Base-by-base conservation (phyloP, 2,797 vertebrate species). In the Lateolabrax maculatus region DNA sequence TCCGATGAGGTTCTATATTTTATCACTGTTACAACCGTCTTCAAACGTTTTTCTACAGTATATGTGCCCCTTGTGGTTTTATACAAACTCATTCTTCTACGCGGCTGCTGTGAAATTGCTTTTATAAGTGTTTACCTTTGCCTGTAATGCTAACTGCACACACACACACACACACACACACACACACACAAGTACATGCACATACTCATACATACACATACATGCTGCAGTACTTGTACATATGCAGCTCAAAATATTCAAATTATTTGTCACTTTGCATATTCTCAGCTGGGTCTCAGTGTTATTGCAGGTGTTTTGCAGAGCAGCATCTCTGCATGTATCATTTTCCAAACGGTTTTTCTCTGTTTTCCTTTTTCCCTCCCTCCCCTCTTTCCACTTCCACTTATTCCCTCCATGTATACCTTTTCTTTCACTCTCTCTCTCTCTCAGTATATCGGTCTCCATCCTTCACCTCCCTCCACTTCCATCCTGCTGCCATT, bases 31-130 rank as follows among this genome's bases (percentile, higher is more conserved):
- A 19, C 57, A 56, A 23, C 46, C 5, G 6, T 69, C 51, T 55
- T 75, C 18, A 61, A 66, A 70, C 76, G 75, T 71, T 53, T 85
- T 86, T 75, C 48, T 34, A n/a, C 62, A 27, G n/a, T 60, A 31
- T 71, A 60, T 49, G 25, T n/a, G 19, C 70, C 80, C 72, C 83
- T 56, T 64, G 70, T 64, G 68, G 79, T 62, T 86, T 73, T 61
- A 61, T 58, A 74, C 71, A 77, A 84, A 78, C 71, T 85, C 83
- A 70, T 84, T 87, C 74, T 67, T 71, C 49, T 49, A 85, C 18
- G 68, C 87, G 87, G 74, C 86, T 83, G 81, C 80, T 93, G 86
- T 89, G 82, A 90, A 91, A 88, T 90, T 86, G 87, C 86, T 85
- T 90, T 84, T 71, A 79, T 74, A 62, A 67, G 41, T 77, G 77